Conservation (phyloP, 2,797 vertebrate genomes). For the Anableps anableps region DNA sequence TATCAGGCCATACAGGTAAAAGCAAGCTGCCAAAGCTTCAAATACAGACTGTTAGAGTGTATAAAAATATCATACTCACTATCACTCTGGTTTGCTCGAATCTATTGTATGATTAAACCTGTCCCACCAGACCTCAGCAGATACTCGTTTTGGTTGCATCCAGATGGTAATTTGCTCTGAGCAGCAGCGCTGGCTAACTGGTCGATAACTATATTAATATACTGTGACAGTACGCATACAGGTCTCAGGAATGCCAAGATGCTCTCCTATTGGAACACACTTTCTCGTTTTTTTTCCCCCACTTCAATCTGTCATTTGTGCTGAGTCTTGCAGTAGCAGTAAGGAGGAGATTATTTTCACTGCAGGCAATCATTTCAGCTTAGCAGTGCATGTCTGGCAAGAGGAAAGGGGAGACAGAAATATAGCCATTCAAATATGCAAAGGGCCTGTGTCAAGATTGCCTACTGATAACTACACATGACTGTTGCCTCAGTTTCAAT, state of each 20-base stretch:
- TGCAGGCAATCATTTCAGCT: constrained; percentile 74
- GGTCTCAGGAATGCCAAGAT: constrained; percentile 68
- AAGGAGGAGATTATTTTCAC: constrained; percentile 71
- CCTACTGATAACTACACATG: constrained; percentile 58
- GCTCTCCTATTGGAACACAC: constrained; percentile 64
- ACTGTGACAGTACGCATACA: constrained; percentile 56
- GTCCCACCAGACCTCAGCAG: constrained; percentile 12
- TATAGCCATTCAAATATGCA: constrained; percentile 56
- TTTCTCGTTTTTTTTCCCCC: constrained; percentile 39
- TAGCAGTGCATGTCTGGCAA: constrained; percentile 72
- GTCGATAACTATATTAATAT: constrained; percentile 68
- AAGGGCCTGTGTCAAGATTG: constrained; percentile 53
- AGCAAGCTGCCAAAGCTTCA: constrained; percentile 60
- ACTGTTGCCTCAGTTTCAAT: constrained; percentile 56
- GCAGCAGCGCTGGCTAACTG: constrained; percentile 51
- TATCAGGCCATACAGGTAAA: constrained; percentile 57
- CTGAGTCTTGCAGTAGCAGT: constrained; percentile 73
- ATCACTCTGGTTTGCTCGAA: constrained; percentile 37
- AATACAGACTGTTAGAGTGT: constrained; percentile 55
- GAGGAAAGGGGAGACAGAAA: constrained; percentile 20
- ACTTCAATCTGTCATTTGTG: constrained; percentile 75
- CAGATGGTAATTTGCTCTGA: constrained; percentile 45
- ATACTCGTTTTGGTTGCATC: constrained; percentile 30
- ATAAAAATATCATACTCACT: constrained; percentile 48
- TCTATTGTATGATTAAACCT: constrained; percentile 31